Conservation (phyloP, 2,888 invertebrate genomes). For the Gnatocerus cornutus region DNA sequence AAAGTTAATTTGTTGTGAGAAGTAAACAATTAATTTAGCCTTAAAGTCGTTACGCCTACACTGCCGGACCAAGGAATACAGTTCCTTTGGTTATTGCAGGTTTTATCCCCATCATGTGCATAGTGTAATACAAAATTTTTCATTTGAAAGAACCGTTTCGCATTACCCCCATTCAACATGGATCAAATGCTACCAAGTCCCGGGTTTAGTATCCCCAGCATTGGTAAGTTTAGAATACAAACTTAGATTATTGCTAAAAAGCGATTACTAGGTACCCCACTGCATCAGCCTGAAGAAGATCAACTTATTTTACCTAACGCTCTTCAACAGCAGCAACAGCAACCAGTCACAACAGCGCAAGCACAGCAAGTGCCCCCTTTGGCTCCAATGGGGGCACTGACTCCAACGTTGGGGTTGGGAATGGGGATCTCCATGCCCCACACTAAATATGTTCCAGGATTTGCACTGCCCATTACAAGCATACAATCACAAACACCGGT, state of each 20-base stretch:
- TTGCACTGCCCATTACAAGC: conserved; percentile 83
- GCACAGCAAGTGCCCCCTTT: conserved; percentile 74
- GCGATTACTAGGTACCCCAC: conserved; percentile 77
- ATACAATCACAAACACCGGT: conserved; percentile 95
- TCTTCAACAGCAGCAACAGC: conserved; percentile 83
- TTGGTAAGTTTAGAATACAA: conserved; percentile 71
- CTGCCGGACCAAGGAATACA: too few species aligned
- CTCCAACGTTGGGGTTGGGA: conserved; percentile 77
- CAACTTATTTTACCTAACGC: conserved; percentile 92
- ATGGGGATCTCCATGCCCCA: conserved; percentile 80
- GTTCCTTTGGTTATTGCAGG: too few species aligned
- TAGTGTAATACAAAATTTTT: too few species aligned
- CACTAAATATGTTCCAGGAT: conserved; percentile 83
- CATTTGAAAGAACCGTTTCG: too few species aligned
- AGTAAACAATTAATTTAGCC: too few species aligned
- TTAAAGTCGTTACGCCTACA: too few species aligned
- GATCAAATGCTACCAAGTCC: conserved; percentile 95
- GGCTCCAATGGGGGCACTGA: conserved; percentile 73
- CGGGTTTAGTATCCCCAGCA: conserved; percentile 90
- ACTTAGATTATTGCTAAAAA: background rate
- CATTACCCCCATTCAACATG: conserved; percentile 73
- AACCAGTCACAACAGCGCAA: conserved; percentile 64
- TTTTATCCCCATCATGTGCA: too few species aligned
- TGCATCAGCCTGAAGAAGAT: conserved; percentile 93
- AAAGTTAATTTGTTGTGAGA: too few species aligned